Evolutionary conservation across 2,797 vertebrate species (phyloP), one percentile per base, ranked within the genome.

Genomic region (Premnoplex brunnescens): DNA sequence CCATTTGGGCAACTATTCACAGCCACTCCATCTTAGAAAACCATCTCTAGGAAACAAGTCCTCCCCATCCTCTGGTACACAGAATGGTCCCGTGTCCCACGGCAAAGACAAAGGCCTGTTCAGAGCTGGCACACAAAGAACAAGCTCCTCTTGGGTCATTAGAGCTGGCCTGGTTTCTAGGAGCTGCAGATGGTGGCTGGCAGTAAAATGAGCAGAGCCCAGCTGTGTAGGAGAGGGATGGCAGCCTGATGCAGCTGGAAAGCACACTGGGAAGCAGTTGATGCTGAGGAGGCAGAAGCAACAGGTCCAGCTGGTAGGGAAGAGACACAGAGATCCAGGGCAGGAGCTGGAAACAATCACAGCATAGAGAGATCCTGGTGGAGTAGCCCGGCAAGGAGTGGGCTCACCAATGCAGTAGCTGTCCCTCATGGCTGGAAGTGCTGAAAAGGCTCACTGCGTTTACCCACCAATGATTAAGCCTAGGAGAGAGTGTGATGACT

Each of bases 191-290:
- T 82, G 88, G 93, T 85, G 92, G 52, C 91, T 30, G 0, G 59
- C 63, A 91, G 82, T 89, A 88, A 89, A 94, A 93, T 3, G 1
- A 89, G 85, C 48, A 69, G 78, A 74, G 82, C 64, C 78, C 44
- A 37, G 76, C 14, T 2, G 1, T 14, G 67, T 26, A 43, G 62
- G 86, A 76, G 52, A 71, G 46, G 39, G 44, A 23, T 4, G 2
- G 67, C 86, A 95, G 91, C 59, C 74, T 62, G 32, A 39, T 46
- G 34, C 92, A 92, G 92, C 88, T 93, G 74, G 69, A 67, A 85
- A 89, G 48, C 30, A 2, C 1, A 0, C 30, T 30, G 68, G 78
- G 56, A 88, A 89, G 37, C 85, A 78, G 56, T 7, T 34, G 64
- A 37, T 69, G 60, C 51, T 58, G 66, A 36, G 51, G n/a, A 80